Evolutionary conservation across 2,888 invertebrate species (phyloP).

Genomic region (Rhagonycha fulva): DNA sequence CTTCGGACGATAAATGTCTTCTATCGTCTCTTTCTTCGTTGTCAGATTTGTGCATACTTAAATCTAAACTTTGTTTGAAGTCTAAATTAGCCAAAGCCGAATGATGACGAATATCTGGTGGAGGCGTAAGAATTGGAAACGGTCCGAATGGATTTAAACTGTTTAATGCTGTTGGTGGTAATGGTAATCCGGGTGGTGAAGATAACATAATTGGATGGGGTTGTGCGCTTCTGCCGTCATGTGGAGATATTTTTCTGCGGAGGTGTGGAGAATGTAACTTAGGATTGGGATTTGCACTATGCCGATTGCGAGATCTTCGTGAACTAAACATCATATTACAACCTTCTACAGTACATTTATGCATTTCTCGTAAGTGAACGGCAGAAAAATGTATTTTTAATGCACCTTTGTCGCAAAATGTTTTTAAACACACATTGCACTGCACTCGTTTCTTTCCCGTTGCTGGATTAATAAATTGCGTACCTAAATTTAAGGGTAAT

Average conservation of each 20-base stretch:
- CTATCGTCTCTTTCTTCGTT: constrained; percentile 47
- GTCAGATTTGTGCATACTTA: constrained; percentile 60
- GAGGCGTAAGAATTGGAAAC: constrained; percentile 76
- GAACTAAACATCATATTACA: constrained; percentile 99
- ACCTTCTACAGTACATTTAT: constrained; percentile 97
- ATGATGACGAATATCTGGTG: constrained; percentile 68
- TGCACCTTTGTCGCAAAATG: constrained; percentile 99
- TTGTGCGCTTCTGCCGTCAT: constrained; percentile 89
- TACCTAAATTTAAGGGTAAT: constrained; percentile 80
- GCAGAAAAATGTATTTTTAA: constrained; percentile 99
- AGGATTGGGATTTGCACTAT: constrained; percentile 98
- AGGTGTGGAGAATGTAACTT: constrained; percentile 96
- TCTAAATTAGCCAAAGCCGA: constrained; percentile 62
- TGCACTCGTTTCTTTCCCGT: constrained; percentile 96
- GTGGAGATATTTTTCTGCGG: constrained; percentile 90
- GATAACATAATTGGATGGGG: constrained; percentile 81
- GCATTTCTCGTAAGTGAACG: constrained; percentile 98
- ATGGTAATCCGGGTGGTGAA: constrained; percentile 68
- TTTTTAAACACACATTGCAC: constrained; percentile 97
- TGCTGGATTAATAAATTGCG: constrained; percentile 89
- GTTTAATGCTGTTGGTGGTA: constrained; percentile 69
- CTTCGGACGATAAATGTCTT: constrained; percentile 44
- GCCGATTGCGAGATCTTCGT: constrained; percentile 90
- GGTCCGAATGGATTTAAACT: constrained; percentile 77
- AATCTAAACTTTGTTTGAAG: constrained; percentile 67